Evolutionary conservation across 2,797 vertebrate species (phyloP).

Genomic region (Xiphorhynchus erythropygius): DNA sequence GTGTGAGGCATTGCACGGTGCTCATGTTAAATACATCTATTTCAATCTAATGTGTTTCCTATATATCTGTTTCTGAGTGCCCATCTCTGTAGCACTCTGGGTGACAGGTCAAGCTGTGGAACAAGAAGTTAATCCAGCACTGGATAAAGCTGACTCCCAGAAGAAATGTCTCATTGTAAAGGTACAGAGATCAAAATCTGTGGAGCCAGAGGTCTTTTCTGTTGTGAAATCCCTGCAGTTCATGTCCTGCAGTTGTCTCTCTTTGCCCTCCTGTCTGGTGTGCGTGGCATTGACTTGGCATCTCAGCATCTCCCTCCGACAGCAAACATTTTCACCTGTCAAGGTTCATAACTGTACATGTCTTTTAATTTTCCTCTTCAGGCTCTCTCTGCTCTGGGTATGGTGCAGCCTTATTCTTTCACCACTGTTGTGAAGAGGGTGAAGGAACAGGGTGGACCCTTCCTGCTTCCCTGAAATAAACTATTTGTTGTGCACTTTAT

Average conservation of each 20-base stretch:
- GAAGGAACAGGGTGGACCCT: constrained; percentile 44
- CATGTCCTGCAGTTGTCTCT: constrained; percentile 37
- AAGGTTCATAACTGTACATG: constrained; percentile 43
- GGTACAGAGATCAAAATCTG: constrained; percentile 24
- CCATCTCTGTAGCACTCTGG: neutral
- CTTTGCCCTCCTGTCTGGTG: constrained; percentile 9
- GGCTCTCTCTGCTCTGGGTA: neutral
- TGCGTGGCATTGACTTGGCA: constrained; percentile 35
- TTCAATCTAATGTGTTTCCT: neutral
- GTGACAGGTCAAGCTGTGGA: constrained; percentile 11
- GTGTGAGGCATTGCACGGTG: neutral
- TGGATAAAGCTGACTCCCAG: constrained; percentile 26
- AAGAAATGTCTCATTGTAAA: constrained; percentile 29
- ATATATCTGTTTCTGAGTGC: neutral
- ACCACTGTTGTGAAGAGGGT: constrained; percentile 28
- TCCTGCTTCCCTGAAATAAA: constrained; percentile 52
- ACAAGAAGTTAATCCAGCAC: constrained; percentile 22
- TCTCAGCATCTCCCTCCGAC: constrained; percentile 60
- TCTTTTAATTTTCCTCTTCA: constrained; percentile 53
- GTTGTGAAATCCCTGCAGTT: constrained; percentile 42
- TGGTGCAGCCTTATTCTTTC: neutral
- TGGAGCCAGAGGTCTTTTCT: constrained; percentile 1
- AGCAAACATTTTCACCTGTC: constrained; percentile 70
- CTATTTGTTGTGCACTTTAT: constrained; percentile 37
- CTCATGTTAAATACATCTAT: neutral